Evolutionary conservation across 2,113 vertebrate species (phyloP), one percentile per base, ranked within the genome.

Genomic region (Canis aureus): DNA sequence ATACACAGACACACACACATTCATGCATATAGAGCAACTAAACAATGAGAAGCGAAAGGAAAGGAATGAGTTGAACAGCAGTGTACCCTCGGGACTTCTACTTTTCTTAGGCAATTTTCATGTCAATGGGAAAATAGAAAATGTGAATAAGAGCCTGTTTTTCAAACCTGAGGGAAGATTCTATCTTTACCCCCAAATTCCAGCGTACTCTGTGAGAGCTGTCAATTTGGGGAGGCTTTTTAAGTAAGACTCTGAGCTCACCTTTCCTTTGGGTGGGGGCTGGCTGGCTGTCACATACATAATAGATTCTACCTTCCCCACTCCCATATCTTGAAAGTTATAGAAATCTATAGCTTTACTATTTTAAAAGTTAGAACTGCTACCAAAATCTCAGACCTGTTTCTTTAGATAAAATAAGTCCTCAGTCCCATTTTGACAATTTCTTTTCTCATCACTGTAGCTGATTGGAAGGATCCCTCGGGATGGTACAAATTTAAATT

Each of bases 111-210:
- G 66, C 95, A 98, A 97, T 97, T 97, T 88, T 95, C 97, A 91
- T 85, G 95, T 94, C 93, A 96, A 81, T 67, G 96, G 59, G 38
- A 98, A 98, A 92, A 79, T 38, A 78, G 82, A 38, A 97, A 96
- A 96, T 95, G 95, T 95, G 98, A 98, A 91, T 62, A 87, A 82
- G 53, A 97, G 93, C 83, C 81, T 95, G 43, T 91, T 90, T 95
- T 97, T 93, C 66, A 66, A 53, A 98, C 89, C 90, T 62, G 73
- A 97, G 97, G 95, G 89, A 94, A 69, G 62, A 93, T 69, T 98
- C 98, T 97, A 57, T 97, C 94, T 97, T 97, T 89, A 87, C 87
- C 97, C 38, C 55, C 78, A 55, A 95, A 80, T 82, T 32, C 88
- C 88, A 92, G 86, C 35, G 88, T 29, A 13, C 96, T 95, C 79